These are phyloP conservation scores for Poecilia latipinna DNA, from an alignment of 2,113 vertebrate species.

Conservation along the genomic window DNA sequence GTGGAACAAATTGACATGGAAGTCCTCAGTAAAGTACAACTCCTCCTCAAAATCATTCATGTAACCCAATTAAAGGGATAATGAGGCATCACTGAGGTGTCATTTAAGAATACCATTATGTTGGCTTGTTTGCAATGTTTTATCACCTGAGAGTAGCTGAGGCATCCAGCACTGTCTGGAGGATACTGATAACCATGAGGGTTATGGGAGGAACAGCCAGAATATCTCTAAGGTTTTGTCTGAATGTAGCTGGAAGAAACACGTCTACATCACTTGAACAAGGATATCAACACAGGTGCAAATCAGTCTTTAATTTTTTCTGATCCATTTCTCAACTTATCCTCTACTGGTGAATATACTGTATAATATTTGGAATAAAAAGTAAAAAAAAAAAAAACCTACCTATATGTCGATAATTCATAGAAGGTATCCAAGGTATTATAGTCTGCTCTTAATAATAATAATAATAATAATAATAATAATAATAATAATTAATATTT, in stretches of 20 bases:
- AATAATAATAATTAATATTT: not conserved
- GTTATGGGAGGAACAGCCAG: slow-evolving; percentile 40
- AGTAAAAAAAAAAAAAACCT: no score
- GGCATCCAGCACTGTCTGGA: slow-evolving; percentile 17
- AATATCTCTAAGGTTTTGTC: slow-evolving; percentile 33
- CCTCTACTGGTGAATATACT: no score
- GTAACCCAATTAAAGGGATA: slow-evolving; percentile 56
- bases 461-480: no score
- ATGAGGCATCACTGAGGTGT: slow-evolving; percentile 61
- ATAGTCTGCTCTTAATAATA: no score
- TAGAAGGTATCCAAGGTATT: no score
- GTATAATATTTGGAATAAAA: no score
- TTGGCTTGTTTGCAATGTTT: slow-evolving; percentile 41
- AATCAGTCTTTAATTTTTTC: no score
- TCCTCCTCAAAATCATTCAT: slow-evolving; percentile 35
- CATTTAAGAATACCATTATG: slow-evolving; percentile 55
- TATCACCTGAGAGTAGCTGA: slow-evolving; percentile 22
- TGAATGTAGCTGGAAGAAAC: slow-evolving; percentile 21
- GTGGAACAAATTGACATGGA: slow-evolving; percentile 33
- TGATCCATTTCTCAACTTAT: no score
- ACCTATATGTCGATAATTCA: no score
- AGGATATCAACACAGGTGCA: not conserved
- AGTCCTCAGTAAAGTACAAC: slow-evolving; percentile 22
- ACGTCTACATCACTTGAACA: no score
- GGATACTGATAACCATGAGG: slow-evolving; percentile 34